Evolutionary conservation across 2,888 invertebrate genomes (phyloP), one percentile per base, ranked within the genome.

Genomic region (Odiellus spinosus): DNA sequence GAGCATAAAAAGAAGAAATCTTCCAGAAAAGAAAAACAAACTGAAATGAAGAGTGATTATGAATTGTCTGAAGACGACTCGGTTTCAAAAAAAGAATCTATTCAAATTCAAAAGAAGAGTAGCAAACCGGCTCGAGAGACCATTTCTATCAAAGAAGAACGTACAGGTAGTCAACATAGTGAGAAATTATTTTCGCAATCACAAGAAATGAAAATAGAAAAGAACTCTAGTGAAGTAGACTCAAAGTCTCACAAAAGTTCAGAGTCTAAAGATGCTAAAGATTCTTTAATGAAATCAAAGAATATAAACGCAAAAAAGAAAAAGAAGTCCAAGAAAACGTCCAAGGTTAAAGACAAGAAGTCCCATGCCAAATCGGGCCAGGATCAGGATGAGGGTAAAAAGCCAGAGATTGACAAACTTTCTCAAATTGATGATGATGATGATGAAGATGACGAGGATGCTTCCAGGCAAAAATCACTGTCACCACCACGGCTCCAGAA

Each of bases 51-150:
- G 38, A 17, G 17, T 17, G 38, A 38, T 38, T 38, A 15, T 14
- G 38, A 38, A 17, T 10, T 38, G 15, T 38, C 38, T 10, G 38
- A 38, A 10, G n/a, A 33, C 15, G 36, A n/a, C 15, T 43, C n/a
- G 15, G 26, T 33, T 34, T 14, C 34, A 18, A 60, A 45, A 60
- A 63, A 55, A 59, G 74, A 74, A 56, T 17, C 3, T 14, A 32
- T 20, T 15, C 45, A 39, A 10, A 45, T 38, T 35, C 36, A 35
- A 17, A 32, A 38, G 26, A 20, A n/a, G 10, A 21, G 20, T n/a
- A 26, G 8, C 26, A 26, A 26, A 26, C 26, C 26, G 8, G 26
- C 8, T 26, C 26, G 26, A 8, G 38, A 38, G 11, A n/a, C 38
- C 12, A 38, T 21, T 36, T 12, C 45, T 10, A 38, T 36, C 11